Percentiles rank a stretch among this genome's conserved stretches.
Evolutionary conservation across 2,113 vertebrate genomes (phyloP).

Genomic region (Tor tambroides): DNA sequence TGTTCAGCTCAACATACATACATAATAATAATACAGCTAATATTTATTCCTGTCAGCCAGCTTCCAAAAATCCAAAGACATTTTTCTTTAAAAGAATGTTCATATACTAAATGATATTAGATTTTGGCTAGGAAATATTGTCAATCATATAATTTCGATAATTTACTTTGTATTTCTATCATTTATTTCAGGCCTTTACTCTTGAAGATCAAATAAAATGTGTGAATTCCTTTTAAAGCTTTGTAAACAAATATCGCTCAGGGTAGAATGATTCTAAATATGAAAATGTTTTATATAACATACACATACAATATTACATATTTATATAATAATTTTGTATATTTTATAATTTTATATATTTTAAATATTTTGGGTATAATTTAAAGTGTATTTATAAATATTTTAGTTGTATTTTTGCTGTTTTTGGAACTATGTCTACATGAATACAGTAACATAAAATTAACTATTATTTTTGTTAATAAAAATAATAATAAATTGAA

Average conservation of each 20-base stretch:
- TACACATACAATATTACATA: not conserved
- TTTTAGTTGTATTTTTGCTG: not conserved
- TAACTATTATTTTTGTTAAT: not conserved
- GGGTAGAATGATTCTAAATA: not conserved
- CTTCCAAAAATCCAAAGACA: not conserved
- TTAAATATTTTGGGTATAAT: no score
- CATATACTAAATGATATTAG: not conserved
- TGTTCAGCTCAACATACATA: slow-evolving; percentile 4
- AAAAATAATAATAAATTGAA: not conserved
- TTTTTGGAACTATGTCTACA: not conserved
- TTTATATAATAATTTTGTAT: not conserved
- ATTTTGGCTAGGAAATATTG: not conserved
- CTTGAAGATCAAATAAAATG: not conserved
- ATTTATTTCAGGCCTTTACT: not conserved
- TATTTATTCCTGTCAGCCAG: not conserved
- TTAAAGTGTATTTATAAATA: no score
- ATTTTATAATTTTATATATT: no score
- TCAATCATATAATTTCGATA: not conserved
- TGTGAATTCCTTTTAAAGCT: not conserved
- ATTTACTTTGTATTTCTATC: not conserved
- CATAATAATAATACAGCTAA: not conserved
- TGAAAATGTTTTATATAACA: not conserved
- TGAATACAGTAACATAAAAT: not conserved
- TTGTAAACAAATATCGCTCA: not conserved
- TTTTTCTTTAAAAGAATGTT: not conserved